Evolutionary conservation across 2,797 vertebrate species (phyloP).

Genomic region (Neoniphon sammara): DNA sequence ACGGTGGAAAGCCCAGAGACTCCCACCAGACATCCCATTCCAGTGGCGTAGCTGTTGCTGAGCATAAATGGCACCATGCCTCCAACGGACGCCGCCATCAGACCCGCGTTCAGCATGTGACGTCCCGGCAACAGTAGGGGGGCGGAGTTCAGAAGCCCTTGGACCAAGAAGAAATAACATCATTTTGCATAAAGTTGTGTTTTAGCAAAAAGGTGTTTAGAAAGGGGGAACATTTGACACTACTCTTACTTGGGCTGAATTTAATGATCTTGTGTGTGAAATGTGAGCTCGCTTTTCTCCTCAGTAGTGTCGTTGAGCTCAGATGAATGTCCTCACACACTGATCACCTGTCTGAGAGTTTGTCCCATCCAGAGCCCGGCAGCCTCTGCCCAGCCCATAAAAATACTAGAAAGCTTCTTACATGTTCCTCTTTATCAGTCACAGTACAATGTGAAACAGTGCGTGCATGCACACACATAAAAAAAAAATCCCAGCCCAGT

Average conservation of each 20-base stretch:
- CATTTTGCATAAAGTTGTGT: background rate
- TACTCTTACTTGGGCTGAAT: too few species aligned
- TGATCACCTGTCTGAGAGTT: slow-evolving; percentile 45
- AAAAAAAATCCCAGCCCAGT: slow-evolving; percentile 2
- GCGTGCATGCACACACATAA: slow-evolving; percentile 44
- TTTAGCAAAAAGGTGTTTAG: slow-evolving; percentile 6
- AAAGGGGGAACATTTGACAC: background rate
- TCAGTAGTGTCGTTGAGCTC: slow-evolving; percentile 37
- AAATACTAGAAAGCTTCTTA: slow-evolving; percentile 53
- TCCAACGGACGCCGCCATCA: slow-evolving; percentile 80
- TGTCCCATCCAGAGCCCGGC: slow-evolving; percentile 34
- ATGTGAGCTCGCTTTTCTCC: slow-evolving; percentile 30
- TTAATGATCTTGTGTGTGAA: too few species aligned
- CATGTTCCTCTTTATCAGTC: slow-evolving; percentile 56
- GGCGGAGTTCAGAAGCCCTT: slow-evolving; percentile 78
- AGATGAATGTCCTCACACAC: slow-evolving; percentile 18
- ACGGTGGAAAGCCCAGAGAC: slow-evolving; percentile 84
- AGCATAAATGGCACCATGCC: slow-evolving; percentile 81
- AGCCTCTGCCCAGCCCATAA: slow-evolving; percentile 26
- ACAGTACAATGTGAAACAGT: slow-evolving; percentile 32
- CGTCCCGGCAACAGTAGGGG: slow-evolving; percentile 83
- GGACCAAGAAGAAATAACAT: background rate
- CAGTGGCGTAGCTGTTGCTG: slow-evolving; percentile 77
- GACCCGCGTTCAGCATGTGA: slow-evolving; percentile 77
- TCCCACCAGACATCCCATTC: slow-evolving; percentile 79